phyloP scores from a whole-genome alignment of 2,113 vertebrate genomes.

The Ciconia boyciana region DNA sequence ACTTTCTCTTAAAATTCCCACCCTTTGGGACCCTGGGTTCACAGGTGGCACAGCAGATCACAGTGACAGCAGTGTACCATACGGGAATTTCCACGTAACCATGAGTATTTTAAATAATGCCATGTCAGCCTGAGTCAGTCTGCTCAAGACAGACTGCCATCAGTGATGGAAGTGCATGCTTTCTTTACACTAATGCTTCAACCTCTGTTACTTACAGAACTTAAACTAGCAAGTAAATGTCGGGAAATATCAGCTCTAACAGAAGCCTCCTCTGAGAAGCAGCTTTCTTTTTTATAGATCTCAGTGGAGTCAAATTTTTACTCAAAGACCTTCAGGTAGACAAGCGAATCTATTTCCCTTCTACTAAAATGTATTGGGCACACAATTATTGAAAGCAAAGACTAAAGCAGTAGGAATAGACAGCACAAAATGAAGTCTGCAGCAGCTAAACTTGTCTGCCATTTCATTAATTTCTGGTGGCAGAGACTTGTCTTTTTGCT shows the following conservation, averaged over 20 bases:
- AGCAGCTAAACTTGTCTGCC: background rate
- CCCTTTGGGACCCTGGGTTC: background rate
- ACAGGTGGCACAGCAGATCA: background rate
- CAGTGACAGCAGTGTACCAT: background rate
- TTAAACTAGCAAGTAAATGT: background rate
- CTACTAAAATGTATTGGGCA: background rate
- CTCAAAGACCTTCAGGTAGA: background rate
- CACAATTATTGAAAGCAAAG: background rate
- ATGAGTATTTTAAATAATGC: background rate
- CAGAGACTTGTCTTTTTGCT: background rate
- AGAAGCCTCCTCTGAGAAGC: background rate
- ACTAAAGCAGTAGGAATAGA: background rate
- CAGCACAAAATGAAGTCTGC: background rate
- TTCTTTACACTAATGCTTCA: background rate
- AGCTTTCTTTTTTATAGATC: background rate
- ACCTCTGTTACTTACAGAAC: background rate
- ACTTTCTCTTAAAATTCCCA: background rate
- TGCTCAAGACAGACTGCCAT: background rate
- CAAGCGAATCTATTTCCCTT: background rate
- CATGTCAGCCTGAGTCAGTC: background rate
- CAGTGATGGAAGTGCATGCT: background rate
- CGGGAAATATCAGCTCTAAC: background rate
- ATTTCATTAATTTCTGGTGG: background rate
- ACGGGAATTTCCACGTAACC: background rate
- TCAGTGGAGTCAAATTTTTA: background rate